Conservation (phyloP, 2,797 vertebrate genomes). For the Novumbra hubbsi region DNA sequence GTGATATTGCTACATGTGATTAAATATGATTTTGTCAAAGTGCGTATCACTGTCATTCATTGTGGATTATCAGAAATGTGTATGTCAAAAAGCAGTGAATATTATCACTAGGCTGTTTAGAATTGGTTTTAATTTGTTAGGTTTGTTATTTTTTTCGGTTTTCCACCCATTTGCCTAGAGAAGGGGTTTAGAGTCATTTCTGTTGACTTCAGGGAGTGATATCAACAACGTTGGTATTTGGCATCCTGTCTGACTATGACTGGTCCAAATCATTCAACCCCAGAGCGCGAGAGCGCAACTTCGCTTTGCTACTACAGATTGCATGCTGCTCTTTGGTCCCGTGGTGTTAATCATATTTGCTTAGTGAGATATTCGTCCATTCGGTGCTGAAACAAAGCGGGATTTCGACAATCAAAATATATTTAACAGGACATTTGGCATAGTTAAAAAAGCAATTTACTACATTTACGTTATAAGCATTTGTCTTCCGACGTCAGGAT, state of each 20-base stretch:
- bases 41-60: neutral
- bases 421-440: neutral
- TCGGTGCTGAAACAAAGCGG: conserved; percentile 8
- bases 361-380: neutral
- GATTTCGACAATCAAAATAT: conserved; percentile 1
- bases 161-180: neutral
- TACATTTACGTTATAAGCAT: neutral
- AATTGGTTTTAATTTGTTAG: neutral
- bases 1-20: neutral
- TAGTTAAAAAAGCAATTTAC: neutral
- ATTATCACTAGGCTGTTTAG: neutral
- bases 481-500: neutral
- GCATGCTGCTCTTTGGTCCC: neutral
- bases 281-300: neutral
- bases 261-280: neutral
- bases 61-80: neutral
- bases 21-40: neutral
- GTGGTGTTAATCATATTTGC: neutral
- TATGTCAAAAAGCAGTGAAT: neutral
- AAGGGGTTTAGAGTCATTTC: neutral
- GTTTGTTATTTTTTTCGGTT: neutral
- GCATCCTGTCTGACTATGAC: neutral
- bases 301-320: neutral
- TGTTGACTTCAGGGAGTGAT: neutral
- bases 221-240: neutral